Evolutionary conservation across 2,113 vertebrate species (phyloP), one percentile per base, ranked within the genome.

Genomic region (Symphodus melops): DNA sequence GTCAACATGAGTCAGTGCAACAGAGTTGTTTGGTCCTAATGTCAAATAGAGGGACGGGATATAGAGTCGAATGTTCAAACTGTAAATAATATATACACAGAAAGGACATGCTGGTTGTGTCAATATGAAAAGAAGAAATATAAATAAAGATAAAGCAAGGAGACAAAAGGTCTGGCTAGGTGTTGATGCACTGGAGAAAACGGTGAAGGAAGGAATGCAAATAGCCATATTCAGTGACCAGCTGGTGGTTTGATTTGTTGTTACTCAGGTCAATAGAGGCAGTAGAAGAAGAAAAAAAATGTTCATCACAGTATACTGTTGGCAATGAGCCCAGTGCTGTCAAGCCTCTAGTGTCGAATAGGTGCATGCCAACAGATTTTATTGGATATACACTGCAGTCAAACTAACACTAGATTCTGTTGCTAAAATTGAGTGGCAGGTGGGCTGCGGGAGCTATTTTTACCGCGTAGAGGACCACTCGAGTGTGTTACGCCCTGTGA

Each of bases 1-100:
- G 79, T 89, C 86, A 92, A 87, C 76, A 71, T 83, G 75, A 93
- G 84, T 89, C 89, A 82, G 78, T 82, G 77, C 78, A 52, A 67
- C 33, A 75, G 55, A 87, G 57, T 70, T 41, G 74, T 84, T 83
- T 64, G 71, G 57, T 80, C 53, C 73, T 63, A 63, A 85, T 84
- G 77, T 91, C 79, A 75, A 68, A 75, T 9, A 60, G 48, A 83
- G 53, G 46, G 46, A 67, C 13, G 7, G 11, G 60, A 58, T 8
- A 8, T 9, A 8, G 42, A 66, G 66, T 54, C 56, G 61, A 77
- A 64, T 52, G 37, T 44, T 20, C 46, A 19, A 20, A 41, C 9
- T 0, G 39, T 11, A 41, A 48, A 65, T 49, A 33, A 36, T 44
- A 13, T 7, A 2, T 5, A 54, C 17, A 41, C 37, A 28, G 25